phyloP scores from a whole-genome alignment of 2,888 invertebrate genomes.

The Campoplex nolae region DNA sequence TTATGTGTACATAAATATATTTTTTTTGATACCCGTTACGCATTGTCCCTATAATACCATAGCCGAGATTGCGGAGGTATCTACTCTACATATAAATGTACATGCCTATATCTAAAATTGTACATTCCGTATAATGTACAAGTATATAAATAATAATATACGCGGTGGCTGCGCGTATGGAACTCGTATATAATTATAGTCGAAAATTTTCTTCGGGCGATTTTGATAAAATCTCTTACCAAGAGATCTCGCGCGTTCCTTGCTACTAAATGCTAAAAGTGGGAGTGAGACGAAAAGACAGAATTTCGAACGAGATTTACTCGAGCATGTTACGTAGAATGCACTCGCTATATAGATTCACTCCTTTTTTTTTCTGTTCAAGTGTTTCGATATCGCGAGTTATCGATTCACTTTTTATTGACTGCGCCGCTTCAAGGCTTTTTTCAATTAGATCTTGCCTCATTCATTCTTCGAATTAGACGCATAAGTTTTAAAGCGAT shows the following conservation, averaged over 20 bases:
- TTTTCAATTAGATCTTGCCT: slow-evolving; percentile 9
- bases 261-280: slow-evolving; percentile 8
- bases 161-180: slow-evolving; percentile 75
- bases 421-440: slow-evolving; percentile 7
- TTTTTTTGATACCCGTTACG: slow-evolving; percentile 61
- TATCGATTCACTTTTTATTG: slow-evolving; percentile 8
- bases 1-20: slow-evolving; percentile 32
- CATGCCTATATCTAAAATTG: slow-evolving; percentile 57
- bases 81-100: slow-evolving; percentile 13
- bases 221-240: slow-evolving; percentile 53
- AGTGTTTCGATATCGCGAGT: slow-evolving; percentile 24
- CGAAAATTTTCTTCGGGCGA: slow-evolving; percentile 60
- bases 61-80: slow-evolving; percentile 60
- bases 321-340: slow-evolving; percentile 5
- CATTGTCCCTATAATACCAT: slow-evolving; percentile 67
- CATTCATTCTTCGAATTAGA: background rate
- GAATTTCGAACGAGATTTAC: slow-evolving; percentile 12
- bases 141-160: slow-evolving; percentile 74
- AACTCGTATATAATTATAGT: slow-evolving; percentile 82
- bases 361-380: background rate
- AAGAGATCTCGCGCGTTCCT: slow-evolving; percentile 23
- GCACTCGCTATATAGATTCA: background rate
- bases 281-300: background rate
- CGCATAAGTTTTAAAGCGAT: background rate
- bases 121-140: slow-evolving; percentile 68